phyloP scores from a whole-genome alignment of 2,797 vertebrate species.

The Falco rusticolus region DNA sequence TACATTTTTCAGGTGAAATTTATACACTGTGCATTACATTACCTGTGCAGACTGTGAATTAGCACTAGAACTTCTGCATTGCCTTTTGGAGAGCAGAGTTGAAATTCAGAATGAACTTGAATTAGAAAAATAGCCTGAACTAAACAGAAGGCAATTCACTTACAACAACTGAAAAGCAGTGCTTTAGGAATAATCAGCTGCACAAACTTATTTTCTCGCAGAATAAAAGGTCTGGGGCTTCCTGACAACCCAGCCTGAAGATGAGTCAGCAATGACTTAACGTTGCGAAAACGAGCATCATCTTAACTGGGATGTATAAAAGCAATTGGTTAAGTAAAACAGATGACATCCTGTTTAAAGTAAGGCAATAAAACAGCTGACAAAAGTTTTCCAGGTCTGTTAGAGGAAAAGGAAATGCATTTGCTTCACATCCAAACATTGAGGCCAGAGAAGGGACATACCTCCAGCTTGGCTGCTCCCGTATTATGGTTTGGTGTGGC shows the following conservation, averaged over 20 bases:
- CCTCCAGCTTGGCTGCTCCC: background rate
- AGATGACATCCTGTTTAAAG: background rate
- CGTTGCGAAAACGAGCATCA: background rate
- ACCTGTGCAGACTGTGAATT: background rate
- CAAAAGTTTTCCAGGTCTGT: background rate
- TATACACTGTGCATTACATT: background rate
- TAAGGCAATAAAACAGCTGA: background rate
- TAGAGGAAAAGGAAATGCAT: background rate
- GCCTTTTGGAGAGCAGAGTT: background rate
- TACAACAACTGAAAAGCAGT: background rate
- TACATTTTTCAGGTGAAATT: background rate
- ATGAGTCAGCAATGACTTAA: background rate
- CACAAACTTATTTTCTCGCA: background rate
- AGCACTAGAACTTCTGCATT: background rate
- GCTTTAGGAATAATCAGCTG: background rate
- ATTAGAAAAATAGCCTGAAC: background rate
- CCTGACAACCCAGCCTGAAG: background rate
- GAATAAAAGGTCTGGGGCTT: background rate
- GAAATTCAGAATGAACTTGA: background rate
- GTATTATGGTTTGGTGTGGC: background rate
- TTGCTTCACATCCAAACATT: background rate
- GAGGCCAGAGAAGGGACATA: background rate
- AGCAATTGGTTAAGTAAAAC: background rate
- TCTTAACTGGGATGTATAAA: accelerated
- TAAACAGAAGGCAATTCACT: background rate